These are phyloP conservation scores for Andrena camellia DNA, from an alignment of 2,888 invertebrate genomes.

Conservation along the genomic window DNA sequence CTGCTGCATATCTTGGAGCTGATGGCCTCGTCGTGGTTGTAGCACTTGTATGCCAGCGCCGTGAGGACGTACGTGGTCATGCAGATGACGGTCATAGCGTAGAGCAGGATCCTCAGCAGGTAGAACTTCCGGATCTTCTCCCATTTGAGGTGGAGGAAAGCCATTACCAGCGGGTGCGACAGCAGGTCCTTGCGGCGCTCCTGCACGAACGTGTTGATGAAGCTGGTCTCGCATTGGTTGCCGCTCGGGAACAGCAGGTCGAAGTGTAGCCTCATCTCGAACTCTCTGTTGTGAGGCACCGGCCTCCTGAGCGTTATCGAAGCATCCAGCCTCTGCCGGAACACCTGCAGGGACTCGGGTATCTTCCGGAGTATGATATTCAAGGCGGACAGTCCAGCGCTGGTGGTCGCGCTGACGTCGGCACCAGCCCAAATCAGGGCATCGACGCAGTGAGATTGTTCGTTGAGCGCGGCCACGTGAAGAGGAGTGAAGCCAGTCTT, in stretches of 20 bases:
- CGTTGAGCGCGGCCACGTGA: constrained; percentile 85
- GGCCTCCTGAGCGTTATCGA: constrained; percentile 81
- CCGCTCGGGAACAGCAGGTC: constrained; percentile 82
- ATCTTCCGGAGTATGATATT: constrained; percentile 85
- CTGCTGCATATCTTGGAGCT: constrained; percentile 79
- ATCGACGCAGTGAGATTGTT: constrained; percentile 84
- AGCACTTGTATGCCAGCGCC: constrained; percentile 82
- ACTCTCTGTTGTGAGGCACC: constrained; percentile 81
- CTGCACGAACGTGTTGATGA: constrained; percentile 85
- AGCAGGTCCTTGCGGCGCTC: constrained; percentile 85
- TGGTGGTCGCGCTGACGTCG: constrained; percentile 85
- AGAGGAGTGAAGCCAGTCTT: constrained; percentile 84
- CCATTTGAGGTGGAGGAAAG: constrained; percentile 86
- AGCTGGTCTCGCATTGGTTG: constrained; percentile 84
- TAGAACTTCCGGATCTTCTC: constrained; percentile 86
- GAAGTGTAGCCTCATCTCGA: constrained; percentile 83
- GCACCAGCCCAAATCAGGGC: constrained; percentile 85
- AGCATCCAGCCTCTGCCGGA: constrained; percentile 84
- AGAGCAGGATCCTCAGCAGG: constrained; percentile 80
- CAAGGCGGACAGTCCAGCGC: constrained; percentile 84
- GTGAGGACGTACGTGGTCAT: constrained; percentile 83
- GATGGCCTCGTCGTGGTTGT: constrained; percentile 76
- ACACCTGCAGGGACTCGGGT: constrained; percentile 84
- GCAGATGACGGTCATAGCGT: constrained; percentile 81
- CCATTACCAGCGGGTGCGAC: constrained; percentile 86